These are phyloP conservation scores for Hippasteria phrygiana DNA, from an alignment of 53 echinoderm and acorn worm genomes.

Conservation along the genomic window DNA sequence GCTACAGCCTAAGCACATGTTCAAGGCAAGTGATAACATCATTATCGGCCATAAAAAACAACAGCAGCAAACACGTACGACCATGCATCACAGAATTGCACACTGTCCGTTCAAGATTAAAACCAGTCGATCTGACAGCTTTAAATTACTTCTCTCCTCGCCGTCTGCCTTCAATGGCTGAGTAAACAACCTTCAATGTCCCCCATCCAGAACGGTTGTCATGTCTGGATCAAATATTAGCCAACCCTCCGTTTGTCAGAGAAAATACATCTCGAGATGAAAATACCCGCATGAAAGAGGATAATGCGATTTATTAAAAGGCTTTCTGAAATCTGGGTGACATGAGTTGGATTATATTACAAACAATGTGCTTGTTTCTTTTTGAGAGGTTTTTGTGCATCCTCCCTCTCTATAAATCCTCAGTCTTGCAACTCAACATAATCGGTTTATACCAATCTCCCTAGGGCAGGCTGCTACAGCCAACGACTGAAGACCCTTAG, in stretches of 20 bases:
- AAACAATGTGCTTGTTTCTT: not conserved
- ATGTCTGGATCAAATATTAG: constrained; percentile 20
- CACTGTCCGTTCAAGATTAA: not conserved
- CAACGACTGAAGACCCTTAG: not conserved
- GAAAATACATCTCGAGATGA: not conserved
- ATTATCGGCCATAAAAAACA: too few relatives aligned
- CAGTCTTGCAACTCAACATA: not conserved
- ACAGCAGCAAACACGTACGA: too few relatives aligned
- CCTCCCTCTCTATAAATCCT: not conserved
- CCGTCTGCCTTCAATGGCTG: constrained; percentile 12
- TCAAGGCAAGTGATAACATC: too few relatives aligned
- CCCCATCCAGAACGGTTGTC: not conserved
- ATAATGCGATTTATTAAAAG: too few relatives aligned
- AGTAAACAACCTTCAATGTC: not conserved
- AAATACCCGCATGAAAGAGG: not conserved
- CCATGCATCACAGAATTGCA: not conserved
- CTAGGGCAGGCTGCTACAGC: not conserved
- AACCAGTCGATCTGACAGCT: not conserved
- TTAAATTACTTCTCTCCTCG: not conserved
- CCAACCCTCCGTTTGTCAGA: not conserved
- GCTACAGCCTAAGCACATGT: too few relatives aligned
- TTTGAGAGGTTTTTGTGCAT: not conserved
- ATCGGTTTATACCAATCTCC: not conserved
- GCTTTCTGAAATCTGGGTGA: not conserved
- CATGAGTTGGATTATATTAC: not conserved